Conservation (phyloP, 2,113 vertebrate genomes). For the Lophura nycthemera region DNA sequence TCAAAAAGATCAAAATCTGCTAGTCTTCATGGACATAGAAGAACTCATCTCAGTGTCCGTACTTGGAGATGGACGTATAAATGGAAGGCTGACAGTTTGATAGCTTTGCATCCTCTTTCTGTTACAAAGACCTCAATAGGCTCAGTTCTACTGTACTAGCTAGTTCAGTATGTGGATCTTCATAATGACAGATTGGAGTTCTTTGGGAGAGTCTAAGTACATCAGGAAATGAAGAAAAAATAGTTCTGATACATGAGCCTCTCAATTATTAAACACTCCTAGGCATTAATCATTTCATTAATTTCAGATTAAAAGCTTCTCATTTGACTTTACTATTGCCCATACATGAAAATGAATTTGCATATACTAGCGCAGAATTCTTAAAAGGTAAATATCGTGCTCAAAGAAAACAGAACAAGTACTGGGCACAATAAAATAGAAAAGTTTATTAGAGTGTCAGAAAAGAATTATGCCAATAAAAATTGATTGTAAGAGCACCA, state of each 20-base stretch:
- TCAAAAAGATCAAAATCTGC: not conserved
- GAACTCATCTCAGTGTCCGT: not conserved
- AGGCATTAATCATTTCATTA: constrained; percentile 5
- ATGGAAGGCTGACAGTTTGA: not conserved
- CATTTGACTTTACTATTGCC: not conserved
- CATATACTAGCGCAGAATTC: not conserved
- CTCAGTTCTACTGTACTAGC: not conserved
- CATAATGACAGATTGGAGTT: not conserved
- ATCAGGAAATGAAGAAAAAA: not conserved
- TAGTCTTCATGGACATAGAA: not conserved
- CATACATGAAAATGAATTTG: not conserved
- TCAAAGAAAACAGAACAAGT: not conserved
- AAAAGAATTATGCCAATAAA: not conserved
- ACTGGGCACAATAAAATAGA: not conserved
- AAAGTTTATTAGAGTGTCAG: not conserved
- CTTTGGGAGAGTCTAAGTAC: not conserved
- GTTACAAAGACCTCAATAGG: not conserved
- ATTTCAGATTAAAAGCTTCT: not conserved
- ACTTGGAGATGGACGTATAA: not conserved
- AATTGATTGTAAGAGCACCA: not conserved
- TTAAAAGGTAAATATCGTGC: not conserved
- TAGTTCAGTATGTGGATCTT: not conserved
- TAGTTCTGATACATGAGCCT: not conserved
- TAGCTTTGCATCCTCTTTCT: not conserved
- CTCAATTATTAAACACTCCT: constrained; percentile 20